phyloP scores from a whole-genome alignment of 2,888 invertebrate species.

The Rugalucina vietnamica region DNA sequence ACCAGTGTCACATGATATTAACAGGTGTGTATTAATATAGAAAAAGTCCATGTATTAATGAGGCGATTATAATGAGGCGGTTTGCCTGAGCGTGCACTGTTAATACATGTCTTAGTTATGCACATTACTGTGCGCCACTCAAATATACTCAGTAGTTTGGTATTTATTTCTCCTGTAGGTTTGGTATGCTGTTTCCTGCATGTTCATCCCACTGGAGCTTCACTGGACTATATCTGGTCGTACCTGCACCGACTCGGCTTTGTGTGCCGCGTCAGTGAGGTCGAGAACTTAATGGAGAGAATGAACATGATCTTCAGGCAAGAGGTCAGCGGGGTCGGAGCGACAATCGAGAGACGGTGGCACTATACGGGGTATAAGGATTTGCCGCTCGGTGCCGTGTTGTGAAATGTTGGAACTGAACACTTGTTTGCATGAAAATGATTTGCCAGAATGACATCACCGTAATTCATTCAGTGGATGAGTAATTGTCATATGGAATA shows the following conservation, averaged over 20 bases:
- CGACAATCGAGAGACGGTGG: constrained; percentile 94
- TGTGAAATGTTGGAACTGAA: background rate
- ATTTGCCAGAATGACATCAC: too few species aligned
- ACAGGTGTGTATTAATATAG: too few species aligned
- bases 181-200: constrained; percentile 95
- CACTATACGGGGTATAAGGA: constrained; percentile 89
- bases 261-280: constrained; percentile 88
- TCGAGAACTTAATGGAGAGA: constrained; percentile 87
- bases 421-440: too few species aligned
- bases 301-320: constrained; percentile 93
- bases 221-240: constrained; percentile 94
- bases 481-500: too few species aligned
- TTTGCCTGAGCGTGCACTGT: too few species aligned
- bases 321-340: constrained; percentile 92
- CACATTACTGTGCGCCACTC: too few species aligned
- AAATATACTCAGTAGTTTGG: too few species aligned
- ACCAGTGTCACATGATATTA: too few species aligned
- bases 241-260: constrained; percentile 93
- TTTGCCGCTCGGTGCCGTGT: background rate
- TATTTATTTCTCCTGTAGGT: constrained; percentile 82
- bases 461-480: too few species aligned
- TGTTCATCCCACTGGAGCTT: constrained; percentile 97
- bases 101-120: too few species aligned
- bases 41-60: too few species aligned
- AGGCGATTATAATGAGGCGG: too few species aligned